phyloP scores from a whole-genome alignment of 2,888 invertebrate species.

The Trileptium ribeirensis region DNA sequence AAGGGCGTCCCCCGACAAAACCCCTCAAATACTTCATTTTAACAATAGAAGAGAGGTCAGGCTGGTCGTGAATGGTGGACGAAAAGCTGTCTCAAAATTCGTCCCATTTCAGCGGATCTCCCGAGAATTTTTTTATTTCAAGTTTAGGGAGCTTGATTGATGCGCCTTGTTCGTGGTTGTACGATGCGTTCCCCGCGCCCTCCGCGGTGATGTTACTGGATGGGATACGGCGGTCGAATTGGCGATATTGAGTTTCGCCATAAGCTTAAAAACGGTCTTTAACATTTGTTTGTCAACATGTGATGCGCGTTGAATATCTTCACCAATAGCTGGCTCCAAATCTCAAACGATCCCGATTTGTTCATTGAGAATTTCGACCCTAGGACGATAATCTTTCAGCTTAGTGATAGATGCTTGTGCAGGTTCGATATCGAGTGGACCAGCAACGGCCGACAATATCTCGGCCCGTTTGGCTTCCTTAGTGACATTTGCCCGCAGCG shows the following conservation, averaged over 20 bases:
- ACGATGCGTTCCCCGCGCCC: not conserved
- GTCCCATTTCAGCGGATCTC: not conserved
- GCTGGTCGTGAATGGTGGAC: not conserved
- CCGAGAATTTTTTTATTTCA: not conserved
- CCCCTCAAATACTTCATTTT: not conserved
- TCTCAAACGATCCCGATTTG: not conserved
- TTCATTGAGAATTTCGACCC: not conserved
- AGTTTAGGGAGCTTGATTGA: not conserved
- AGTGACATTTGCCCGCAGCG: not conserved
- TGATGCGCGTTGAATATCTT: not conserved
- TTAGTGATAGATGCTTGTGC: not conserved
- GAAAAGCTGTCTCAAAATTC: not conserved
- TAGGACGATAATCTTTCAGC: not conserved
- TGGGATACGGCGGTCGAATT: too few relatives aligned
- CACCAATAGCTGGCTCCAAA: not conserved
- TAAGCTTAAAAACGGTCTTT: not conserved
- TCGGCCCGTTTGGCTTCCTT: not conserved
- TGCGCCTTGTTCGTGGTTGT: not conserved
- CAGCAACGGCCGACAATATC: not conserved
- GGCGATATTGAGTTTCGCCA: not conserved
- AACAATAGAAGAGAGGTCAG: not conserved
- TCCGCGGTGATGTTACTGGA: too few relatives aligned
- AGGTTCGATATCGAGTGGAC: not conserved
- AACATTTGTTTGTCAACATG: not conserved
- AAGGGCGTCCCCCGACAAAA: not conserved